These are phyloP conservation scores for Equus quagga DNA, from an alignment of 2,113 vertebrate species.

Conservation along the genomic window DNA sequence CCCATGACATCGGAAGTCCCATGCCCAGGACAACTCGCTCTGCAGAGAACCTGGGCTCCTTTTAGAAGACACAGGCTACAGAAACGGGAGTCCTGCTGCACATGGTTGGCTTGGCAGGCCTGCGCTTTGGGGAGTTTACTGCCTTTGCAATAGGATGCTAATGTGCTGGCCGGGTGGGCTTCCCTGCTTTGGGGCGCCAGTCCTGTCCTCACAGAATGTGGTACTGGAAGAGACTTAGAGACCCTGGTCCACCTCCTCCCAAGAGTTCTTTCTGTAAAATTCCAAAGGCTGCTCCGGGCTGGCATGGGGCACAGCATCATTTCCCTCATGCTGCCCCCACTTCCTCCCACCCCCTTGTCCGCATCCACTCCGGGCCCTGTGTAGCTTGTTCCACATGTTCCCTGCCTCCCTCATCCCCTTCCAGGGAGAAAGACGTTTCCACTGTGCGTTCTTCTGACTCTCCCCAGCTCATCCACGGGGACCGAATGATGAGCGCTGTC, in stretches of 20 bases:
- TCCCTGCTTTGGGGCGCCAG: neutral
- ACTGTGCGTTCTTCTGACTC: fast-evolving
- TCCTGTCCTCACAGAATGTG: neutral
- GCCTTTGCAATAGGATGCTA: neutral
- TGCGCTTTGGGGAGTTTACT: neutral
- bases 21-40: neutral
- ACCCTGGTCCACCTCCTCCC: neutral
- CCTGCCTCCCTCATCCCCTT: neutral
- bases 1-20: neutral
- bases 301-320: neutral
- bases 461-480: neutral
- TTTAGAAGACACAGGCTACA: neutral
- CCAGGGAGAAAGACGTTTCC: neutral
- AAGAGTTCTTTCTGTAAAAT: neutral
- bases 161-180: neutral
- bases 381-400: neutral
- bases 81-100: neutral
- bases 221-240: neutral
- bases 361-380: neutral
- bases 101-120: neutral
- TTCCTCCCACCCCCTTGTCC: neutral
- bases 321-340: neutral
- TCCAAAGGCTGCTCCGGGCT: neutral
- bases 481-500: neutral
- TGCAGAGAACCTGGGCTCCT: neutral